These are phyloP conservation scores for Plebejus anna DNA, from an alignment of 2,888 invertebrate species.

Conservation along the genomic window DNA sequence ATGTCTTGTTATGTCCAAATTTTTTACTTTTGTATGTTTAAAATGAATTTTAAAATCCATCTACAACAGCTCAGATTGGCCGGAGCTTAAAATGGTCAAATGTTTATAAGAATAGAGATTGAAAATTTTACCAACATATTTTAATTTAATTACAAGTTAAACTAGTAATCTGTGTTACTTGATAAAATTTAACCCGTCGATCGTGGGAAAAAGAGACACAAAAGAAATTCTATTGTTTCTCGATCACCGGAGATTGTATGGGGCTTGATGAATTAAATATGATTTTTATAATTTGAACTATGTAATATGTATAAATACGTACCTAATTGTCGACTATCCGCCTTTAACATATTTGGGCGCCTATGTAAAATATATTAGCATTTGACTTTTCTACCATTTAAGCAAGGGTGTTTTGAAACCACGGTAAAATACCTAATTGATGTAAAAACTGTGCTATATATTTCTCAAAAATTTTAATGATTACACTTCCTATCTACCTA, in stretches of 20 bases:
- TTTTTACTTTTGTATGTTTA: not conserved
- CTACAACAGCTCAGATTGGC: not conserved
- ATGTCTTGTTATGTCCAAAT: not conserved
- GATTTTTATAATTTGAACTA: not conserved
- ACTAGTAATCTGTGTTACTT: slow-evolving; percentile 5
- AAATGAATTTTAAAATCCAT: not conserved
- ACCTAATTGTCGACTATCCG: slow-evolving; percentile 10
- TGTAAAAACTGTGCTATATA: not conserved
- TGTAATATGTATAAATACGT: not conserved
- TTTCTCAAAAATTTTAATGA: not conserved
- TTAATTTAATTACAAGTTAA: not conserved
- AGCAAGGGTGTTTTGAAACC: not conserved
- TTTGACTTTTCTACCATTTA: not conserved
- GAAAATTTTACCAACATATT: not conserved
- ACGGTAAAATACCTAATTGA: not conserved
- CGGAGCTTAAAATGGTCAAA: slow-evolving; percentile 18
- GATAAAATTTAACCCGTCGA: not conserved
- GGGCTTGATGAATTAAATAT: no score
- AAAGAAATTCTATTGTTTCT: no score
- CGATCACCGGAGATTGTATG: no score
- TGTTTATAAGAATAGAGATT: slow-evolving; percentile 9
- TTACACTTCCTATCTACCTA: not conserved
- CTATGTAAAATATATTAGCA: not conserved
- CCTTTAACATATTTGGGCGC: not conserved
- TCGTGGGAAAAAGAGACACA: no score